These are phyloP conservation scores for Phlogophora meticulosa DNA, from an alignment of 2,888 invertebrate species.

Conservation along the genomic window DNA sequence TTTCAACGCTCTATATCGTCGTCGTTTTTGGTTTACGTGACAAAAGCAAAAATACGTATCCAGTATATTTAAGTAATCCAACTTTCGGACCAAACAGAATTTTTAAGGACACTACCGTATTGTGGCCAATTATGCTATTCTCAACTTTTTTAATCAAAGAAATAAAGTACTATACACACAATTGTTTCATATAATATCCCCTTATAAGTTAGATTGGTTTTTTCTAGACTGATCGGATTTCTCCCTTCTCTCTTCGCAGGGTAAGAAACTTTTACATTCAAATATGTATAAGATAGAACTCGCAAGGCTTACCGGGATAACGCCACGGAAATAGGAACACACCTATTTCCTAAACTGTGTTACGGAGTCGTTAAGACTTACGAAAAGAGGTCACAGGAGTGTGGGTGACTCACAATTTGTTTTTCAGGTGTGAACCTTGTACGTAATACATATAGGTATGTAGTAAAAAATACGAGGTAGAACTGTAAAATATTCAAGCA, in stretches of 20 bases:
- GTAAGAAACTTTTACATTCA: slow-evolving; percentile 41
- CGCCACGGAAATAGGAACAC: slow-evolving; percentile 25
- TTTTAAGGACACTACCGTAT: too few relatives aligned
- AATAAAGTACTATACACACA: slow-evolving; percentile 20
- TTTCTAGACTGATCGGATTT: slow-evolving; percentile 39
- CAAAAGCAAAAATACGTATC: too few relatives aligned
- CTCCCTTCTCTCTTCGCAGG: not conserved
- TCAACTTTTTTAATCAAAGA: slow-evolving; percentile 2
- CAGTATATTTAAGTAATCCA: too few relatives aligned
- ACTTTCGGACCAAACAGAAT: too few relatives aligned
- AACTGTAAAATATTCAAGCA: not conserved
- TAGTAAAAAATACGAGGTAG: not conserved
- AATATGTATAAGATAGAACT: slow-evolving; percentile 41
- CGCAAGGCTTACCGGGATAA: slow-evolving; percentile 31
- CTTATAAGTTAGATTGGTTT: slow-evolving; percentile 47
- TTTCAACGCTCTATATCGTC: too few relatives aligned
- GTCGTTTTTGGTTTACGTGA: too few relatives aligned
- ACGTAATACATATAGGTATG: slow-evolving; percentile 2
- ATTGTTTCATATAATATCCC: slow-evolving; percentile 35
- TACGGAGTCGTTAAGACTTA: slow-evolving; percentile 32
- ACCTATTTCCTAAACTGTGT: slow-evolving; percentile 37
- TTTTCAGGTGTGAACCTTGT: slow-evolving; percentile 8
- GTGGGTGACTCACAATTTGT: slow-evolving; percentile 20
- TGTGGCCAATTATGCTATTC: slow-evolving; percentile 1
- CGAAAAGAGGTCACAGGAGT: slow-evolving; percentile 32